Base-by-base conservation (phyloP, 2,113 vertebrate genomes). In the Poecilia latipinna region DNA sequence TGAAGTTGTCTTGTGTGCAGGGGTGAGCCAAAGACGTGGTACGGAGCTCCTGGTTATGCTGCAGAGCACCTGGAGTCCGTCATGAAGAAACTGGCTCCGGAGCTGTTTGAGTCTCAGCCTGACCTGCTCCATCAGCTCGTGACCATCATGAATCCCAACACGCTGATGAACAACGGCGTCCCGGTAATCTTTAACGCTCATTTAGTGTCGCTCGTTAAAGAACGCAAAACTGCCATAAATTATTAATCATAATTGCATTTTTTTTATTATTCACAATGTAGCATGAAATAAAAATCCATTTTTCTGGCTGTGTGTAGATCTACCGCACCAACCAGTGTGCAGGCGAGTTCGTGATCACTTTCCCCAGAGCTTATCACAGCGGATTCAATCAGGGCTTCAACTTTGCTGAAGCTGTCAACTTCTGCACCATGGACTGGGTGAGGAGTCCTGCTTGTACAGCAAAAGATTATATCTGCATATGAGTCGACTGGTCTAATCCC, bases 141-240 rank as follows among this genome's bases (percentile, higher is more conserved):
- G 91, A 99, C 98, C 89, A 99, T 99, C 92, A 99, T 99, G 98
- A 99, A 99, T 94, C 98, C 98, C 80, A 99, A 99, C 88, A 96
- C 97, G 3, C 93, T 99, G 86, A 99, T 99, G 97, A 95, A 96
- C 91, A 96, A 99, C 32, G 96, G 97, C 54, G 95, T 99, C 78
- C 98, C 98, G 89, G 98, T 99, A 96, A 90, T 24, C 51, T 48
- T 48, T 19, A 19, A 48, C 22, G 12, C 3, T 61, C 1, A 19
- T 57, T 64, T 17, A 35, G 69, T 68, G 29, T 37, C 60, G 33
- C 33, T 35, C 33, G 48, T 72, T 11, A 57, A 54, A 24, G 28
- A 70, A 1, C 54, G 11, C 64, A 61, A 68, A 22, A 24, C 4
- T 26, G 28, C 5, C 22, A 22, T 17, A 12, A 2, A 39, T 8